Base-by-base conservation (phyloP, 2,888 invertebrate species). In the Epinotia demarniana region DNA sequence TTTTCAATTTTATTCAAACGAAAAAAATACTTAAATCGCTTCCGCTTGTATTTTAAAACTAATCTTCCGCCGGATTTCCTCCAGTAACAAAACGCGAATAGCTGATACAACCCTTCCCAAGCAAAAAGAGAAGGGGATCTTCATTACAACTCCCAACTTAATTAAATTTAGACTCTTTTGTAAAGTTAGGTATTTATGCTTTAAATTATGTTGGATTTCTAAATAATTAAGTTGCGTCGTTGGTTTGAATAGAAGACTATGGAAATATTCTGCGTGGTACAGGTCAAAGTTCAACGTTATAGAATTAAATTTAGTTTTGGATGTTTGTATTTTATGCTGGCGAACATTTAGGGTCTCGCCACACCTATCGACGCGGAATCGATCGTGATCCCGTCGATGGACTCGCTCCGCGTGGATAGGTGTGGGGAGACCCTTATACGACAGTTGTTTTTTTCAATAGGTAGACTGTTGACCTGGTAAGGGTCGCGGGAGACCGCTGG, bases 41-140 rank as follows among this genome's bases (percentile, higher is more conserved):
- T 13, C 18, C 39, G 58, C 71, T 66, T 66, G 3, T 33, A 4
- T 3, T 61, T 61, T 71, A 66, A 60, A 60, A 19, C 49, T 23
- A 71, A 49, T 61, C 66, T 61, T 55, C 70, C 55, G 23, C 60
- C 64, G 66, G 71, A 75, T 71, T 71, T 71, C 75, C 71, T 61
- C 23, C n/a, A 23, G 60, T 27, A 66, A 75, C 70, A 71, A 66
- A 73, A 75, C 75, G 66, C 61, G 61, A 75, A 33, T 71, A 60
- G 49, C 60, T 57, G 61, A 66, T 18, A 70, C 70, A 66, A 71
- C 75, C 61, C 69, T 58, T 33, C 46, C 72, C 60, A 16, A 55
- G 27, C 23, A 64, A 74, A 73, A 73, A 60, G 53, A 67, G 62
- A 61, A 39, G 11, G 46, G 43, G 9, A 39, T 60, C 39, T 66